Conservation (phyloP, 2,797 vertebrate species). For the Falco peregrinus region DNA sequence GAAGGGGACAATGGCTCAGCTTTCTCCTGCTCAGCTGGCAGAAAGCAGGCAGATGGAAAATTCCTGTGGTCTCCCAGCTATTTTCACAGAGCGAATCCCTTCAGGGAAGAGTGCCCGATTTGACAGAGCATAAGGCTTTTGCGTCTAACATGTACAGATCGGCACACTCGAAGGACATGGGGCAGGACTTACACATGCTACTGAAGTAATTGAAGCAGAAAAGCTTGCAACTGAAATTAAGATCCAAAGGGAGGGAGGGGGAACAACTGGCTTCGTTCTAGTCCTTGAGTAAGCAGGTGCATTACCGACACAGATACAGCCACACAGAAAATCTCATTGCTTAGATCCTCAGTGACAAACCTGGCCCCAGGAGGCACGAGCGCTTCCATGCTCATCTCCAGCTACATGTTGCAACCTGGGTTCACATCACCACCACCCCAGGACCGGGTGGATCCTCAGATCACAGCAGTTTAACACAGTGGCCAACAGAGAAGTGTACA, state of each 20-base stretch:
- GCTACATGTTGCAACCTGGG: rapidly evolving
- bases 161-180: neutral
- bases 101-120: neutral
- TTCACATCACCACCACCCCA: neutral
- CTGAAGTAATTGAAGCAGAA: neutral
- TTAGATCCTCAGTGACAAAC: neutral
- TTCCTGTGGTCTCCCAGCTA: neutral
- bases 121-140: neutral
- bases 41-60: neutral
- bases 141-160: rapidly evolving
- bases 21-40: neutral
- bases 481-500: rapidly evolving
- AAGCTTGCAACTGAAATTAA: neutral
- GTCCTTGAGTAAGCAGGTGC: neutral
- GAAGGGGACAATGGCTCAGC: neutral
- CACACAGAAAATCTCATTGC: neutral
- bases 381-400: neutral
- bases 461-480: neutral
- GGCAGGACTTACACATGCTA: neutral
- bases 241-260: neutral
- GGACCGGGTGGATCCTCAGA: no score
- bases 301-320: neutral
- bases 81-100: neutral
- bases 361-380: rapidly evolving
- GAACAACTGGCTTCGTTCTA: rapidly evolving